These are phyloP conservation scores for Pangasius larnaudii DNA, from an alignment of 2,797 vertebrate genomes.

Conservation along the genomic window DNA sequence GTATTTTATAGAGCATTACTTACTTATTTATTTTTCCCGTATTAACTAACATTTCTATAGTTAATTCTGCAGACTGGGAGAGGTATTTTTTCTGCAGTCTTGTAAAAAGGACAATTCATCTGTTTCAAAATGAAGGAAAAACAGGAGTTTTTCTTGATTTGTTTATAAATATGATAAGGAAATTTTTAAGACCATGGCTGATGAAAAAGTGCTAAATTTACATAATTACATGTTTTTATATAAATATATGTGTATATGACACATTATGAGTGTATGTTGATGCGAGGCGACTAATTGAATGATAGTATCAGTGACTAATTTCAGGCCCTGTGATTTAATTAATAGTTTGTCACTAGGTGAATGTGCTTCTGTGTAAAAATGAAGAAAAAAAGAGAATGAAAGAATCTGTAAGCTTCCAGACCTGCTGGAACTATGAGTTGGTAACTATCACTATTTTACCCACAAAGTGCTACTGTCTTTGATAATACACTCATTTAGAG, in stretches of 20 bases:
- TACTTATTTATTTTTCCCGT: background rate
- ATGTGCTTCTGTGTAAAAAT: background rate
- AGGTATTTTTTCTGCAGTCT: background rate
- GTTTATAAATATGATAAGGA: background rate
- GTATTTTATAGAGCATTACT: background rate
- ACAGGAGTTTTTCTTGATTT: background rate
- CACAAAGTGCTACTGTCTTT: background rate
- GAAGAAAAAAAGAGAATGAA: background rate
- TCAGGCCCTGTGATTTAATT: background rate
- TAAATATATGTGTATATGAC: background rate
- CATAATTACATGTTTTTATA: background rate
- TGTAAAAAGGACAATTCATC: background rate
- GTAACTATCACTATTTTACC: background rate
- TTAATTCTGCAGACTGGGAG: background rate
- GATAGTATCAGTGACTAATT: background rate
- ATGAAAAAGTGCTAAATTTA: background rate
- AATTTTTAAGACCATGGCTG: background rate
- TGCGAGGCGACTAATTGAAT: background rate
- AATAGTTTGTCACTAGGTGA: background rate
- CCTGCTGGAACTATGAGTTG: background rate
- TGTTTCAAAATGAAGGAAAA: background rate
- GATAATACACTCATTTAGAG: background rate
- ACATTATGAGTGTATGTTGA: background rate
- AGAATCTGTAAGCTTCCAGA: background rate
- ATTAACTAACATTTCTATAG: background rate